Conservation (phyloP, 2,113 vertebrate species). For the Rostratula benghalensis region DNA sequence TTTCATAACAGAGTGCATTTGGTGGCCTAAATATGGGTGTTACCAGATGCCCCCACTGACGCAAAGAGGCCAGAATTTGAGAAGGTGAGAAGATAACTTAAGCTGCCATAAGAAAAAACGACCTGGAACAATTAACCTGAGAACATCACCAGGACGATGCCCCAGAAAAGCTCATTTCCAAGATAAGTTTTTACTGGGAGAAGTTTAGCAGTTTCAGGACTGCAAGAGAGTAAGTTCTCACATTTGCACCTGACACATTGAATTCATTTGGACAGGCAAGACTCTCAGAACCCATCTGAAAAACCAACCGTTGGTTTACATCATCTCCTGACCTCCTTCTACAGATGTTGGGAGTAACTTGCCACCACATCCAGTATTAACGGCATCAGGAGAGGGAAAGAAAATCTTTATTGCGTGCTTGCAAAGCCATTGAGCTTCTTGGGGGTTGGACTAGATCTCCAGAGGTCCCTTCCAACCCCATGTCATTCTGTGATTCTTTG, state of each 20-base stretch:
- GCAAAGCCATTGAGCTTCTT: slow-evolving; percentile 24
- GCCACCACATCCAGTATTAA: not conserved
- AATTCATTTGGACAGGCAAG: not conserved
- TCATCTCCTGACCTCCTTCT: not conserved
- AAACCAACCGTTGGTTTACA: not conserved
- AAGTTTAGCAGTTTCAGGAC: not conserved
- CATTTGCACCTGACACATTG: not conserved
- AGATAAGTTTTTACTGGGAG: slow-evolving; percentile 15
- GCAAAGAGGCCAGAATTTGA: slow-evolving; percentile 23
- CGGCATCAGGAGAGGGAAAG: slow-evolving; percentile 19
- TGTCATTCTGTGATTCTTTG: not conserved
- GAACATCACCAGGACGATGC: not conserved
- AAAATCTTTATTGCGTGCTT: not conserved
- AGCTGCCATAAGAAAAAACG: slow-evolving; percentile 24
- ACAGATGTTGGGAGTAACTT: not conserved
- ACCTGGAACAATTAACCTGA: slow-evolving; percentile 40
- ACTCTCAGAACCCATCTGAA: not conserved
- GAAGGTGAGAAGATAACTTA: slow-evolving; percentile 44
- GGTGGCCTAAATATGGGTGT: slow-evolving; percentile 35
- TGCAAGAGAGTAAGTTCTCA: not conserved
- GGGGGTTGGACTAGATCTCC: not conserved
- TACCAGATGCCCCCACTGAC: slow-evolving; percentile 25
- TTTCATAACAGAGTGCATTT: not conserved
- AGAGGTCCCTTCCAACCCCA: no score
- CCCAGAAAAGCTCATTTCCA: not conserved